Base-by-base conservation (phyloP, 53 echinoderm and acorn worm species). In the Luidia sarsii region DNA sequence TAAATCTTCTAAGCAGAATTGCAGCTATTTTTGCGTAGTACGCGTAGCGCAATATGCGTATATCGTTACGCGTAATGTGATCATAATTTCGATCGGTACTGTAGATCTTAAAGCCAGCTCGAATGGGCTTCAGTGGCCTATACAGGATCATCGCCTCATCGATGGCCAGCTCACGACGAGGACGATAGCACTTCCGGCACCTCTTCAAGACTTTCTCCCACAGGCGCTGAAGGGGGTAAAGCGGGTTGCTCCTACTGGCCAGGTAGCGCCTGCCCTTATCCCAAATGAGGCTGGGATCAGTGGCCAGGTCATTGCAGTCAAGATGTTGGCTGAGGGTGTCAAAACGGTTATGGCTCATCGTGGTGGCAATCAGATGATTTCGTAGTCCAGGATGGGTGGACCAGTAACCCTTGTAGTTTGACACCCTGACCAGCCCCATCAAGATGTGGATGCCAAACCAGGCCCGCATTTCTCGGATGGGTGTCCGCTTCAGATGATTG, bases 61-160 rank as follows among this genome's bases (percentile, higher is more conserved):
- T n/a, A n/a, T n/a, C n/a, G n/a, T n/a, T n/a, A n/a, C n/a, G n/a
- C n/a, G n/a, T n/a, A n/a, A n/a, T n/a, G n/a, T n/a, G n/a, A n/a
- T n/a, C n/a, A n/a, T n/a, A n/a, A n/a, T n/a, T n/a, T n/a, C n/a
- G n/a, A n/a, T n/a, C n/a, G n/a, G n/a, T n/a, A n/a, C n/a, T n/a
- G n/a, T 65, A 81, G 3, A 81, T 28, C 34, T 81, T 81, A 25
- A 81, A 81, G 14, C 81, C 53, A 1, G 51, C 65, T 8, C 66
- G 35, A 15, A 57, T 81, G 4, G 82, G 82, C 43, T 82, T 67
- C 18, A 39, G 31, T 0, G 82, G 82, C 50, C 60, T 60, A 69
- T 86, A 86, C 13, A 46, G 28, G 18, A 86, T 48, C 86, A 86
- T 86, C 0, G 79, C 86, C 60, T 86, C 86, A 31, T 86, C 86